Percentiles rank a stretch among this genome's conserved stretches.
phyloP scores from a whole-genome alignment of 35 echinoderm and acorn worm species.

The Holothuria glaberrima region DNA sequence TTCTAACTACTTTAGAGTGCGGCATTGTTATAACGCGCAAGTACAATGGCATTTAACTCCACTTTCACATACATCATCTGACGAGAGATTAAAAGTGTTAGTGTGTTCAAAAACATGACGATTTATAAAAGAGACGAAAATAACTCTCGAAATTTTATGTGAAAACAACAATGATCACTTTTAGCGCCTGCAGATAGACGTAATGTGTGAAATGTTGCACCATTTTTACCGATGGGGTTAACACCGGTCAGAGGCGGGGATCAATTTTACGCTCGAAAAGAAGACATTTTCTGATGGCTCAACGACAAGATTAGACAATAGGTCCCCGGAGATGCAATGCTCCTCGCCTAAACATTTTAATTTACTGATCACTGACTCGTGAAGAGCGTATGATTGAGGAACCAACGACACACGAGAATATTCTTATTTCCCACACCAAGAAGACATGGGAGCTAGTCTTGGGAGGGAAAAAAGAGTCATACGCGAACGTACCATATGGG shows the following conservation, averaged over 20 bases:
- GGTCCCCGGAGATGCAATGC: slow-evolving; percentile 20
- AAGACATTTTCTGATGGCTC: slow-evolving; percentile 24
- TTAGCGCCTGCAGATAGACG: too few relatives aligned
- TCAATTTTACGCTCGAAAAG: slow-evolving; percentile 61
- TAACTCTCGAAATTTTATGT: too few relatives aligned
- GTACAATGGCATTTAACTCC: too few relatives aligned
- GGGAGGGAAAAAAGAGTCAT: background rate
- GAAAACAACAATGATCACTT: too few relatives aligned
- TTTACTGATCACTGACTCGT: slow-evolving; percentile 55
- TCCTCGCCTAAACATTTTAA: slow-evolving; percentile 59
- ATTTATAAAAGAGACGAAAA: too few relatives aligned
- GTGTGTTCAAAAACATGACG: too few relatives aligned
- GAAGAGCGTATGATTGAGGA: slow-evolving; percentile 51
- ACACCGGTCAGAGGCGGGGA: slow-evolving; percentile 17
- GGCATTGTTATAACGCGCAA: too few relatives aligned
- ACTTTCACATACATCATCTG: too few relatives aligned
- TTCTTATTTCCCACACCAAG: slow-evolving; percentile 32
- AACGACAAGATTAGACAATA: slow-evolving; percentile 50
- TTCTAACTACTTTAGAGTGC: too few relatives aligned
- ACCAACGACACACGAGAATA: slow-evolving; percentile 45
- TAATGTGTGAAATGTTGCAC: slow-evolving; percentile 52
- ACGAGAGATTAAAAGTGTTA: too few relatives aligned
- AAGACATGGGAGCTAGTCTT: background rate
- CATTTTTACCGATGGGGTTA: slow-evolving; percentile 24
- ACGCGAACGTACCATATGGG: slow-evolving; percentile 48